These are phyloP conservation scores for Cetonia aurata DNA, from an alignment of 2,888 invertebrate genomes.

Conservation along the genomic window DNA sequence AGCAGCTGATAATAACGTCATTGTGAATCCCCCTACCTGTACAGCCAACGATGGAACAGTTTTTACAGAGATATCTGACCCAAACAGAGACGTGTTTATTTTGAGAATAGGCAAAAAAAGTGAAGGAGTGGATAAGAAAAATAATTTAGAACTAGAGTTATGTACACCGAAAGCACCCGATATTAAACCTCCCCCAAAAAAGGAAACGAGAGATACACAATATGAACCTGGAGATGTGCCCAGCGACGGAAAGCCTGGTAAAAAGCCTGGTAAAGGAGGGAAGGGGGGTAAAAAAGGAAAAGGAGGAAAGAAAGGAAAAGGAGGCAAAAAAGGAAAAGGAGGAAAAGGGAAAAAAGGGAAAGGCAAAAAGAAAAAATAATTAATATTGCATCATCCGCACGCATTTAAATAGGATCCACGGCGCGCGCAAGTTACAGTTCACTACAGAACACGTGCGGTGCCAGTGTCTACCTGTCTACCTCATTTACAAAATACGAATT, in stretches of 20 bases:
- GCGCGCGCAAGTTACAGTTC: slow-evolving; percentile 10
- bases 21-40: slow-evolving; percentile 66
- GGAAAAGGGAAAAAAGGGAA: slow-evolving; percentile 25
- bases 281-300: slow-evolving; percentile 51
- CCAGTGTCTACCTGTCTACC: slow-evolving; percentile 20
- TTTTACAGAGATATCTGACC: slow-evolving; percentile 73
- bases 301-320: slow-evolving; percentile 44
- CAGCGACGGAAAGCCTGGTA: slow-evolving; percentile 46
- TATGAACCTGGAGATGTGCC: slow-evolving; percentile 70
- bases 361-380: slow-evolving; percentile 34
- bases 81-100: slow-evolving; percentile 79
- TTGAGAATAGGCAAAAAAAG: slow-evolving; percentile 82
- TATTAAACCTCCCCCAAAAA: slow-evolving; percentile 70
- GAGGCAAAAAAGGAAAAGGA: slow-evolving; percentile 44
- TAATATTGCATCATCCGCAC: slow-evolving; percentile 29
- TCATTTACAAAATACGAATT: slow-evolving; percentile 29
- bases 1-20: slow-evolving; percentile 57
- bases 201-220: slow-evolving; percentile 77
- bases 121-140: slow-evolving; percentile 78
- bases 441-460: slow-evolving; percentile 26
- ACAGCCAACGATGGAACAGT: slow-evolving; percentile 70
- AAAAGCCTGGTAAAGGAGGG: slow-evolving; percentile 52
- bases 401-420: slow-evolving; percentile 19
- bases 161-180: slow-evolving; percentile 79
- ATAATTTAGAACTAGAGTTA: slow-evolving; percentile 78